These are phyloP conservation scores for Falco columbarius DNA, from an alignment of 2,797 vertebrate species.

Conservation along the genomic window DNA sequence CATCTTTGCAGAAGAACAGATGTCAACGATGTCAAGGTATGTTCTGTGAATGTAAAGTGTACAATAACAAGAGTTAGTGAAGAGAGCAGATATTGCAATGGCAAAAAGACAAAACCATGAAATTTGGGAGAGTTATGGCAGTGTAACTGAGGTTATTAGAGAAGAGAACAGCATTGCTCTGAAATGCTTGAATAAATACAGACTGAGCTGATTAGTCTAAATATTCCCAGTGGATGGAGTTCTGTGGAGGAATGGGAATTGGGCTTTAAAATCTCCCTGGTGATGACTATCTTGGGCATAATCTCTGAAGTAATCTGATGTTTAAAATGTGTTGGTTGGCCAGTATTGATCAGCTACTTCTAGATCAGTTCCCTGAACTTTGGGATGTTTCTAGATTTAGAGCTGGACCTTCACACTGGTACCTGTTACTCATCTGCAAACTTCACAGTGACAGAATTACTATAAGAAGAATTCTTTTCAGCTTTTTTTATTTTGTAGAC, in stretches of 20 bases:
- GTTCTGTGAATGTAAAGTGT: background rate
- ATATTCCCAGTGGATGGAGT: background rate
- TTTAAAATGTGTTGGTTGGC: background rate
- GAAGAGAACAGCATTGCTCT: background rate
- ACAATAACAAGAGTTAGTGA: background rate
- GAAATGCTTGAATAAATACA: background rate
- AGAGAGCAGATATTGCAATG: background rate
- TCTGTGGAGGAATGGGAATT: background rate
- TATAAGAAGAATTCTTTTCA: background rate
- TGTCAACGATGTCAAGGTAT: constrained; percentile 45
- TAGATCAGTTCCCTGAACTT: background rate
- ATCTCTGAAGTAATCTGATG: background rate
- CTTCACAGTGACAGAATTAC: background rate
- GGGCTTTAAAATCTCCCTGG: background rate
- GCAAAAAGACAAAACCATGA: background rate
- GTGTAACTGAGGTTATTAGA: background rate
- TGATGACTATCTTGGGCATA: background rate
- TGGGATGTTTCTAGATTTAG: background rate
- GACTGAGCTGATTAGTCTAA: background rate
- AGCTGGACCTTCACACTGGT: background rate
- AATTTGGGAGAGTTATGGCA: background rate
- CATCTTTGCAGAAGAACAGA: background rate
- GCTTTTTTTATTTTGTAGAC: constrained; percentile 25
- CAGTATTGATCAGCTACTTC: background rate
- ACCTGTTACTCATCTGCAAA: background rate